These are phyloP conservation scores for Drosophila orena DNA, from an alignment of 1,140 invertebrate genomes.

Conservation along the genomic window DNA sequence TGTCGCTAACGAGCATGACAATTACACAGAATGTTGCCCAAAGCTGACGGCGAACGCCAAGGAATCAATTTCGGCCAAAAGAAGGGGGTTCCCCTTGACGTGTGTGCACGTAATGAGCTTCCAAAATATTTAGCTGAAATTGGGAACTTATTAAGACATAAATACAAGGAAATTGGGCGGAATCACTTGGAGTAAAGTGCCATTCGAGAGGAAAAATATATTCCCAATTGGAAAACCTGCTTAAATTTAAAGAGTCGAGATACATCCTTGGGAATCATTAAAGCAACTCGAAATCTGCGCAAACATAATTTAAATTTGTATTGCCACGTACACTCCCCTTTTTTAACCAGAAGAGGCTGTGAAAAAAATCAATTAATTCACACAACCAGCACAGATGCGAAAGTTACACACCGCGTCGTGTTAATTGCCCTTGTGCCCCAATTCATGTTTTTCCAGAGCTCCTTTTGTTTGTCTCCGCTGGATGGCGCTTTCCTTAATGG, in stretches of 20 bases:
- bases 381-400: slow-evolving; percentile 33
- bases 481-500: slow-evolving; percentile 60
- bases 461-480: slow-evolving; percentile 27
- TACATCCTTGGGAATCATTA: not conserved
- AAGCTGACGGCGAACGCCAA: slow-evolving; percentile 29
- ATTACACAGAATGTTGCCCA: slow-evolving; percentile 30
- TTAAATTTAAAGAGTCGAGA: not conserved
- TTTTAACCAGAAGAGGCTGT: not conserved
- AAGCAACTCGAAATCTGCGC: slow-evolving; percentile 21
- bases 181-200: not conserved
- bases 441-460: slow-evolving; percentile 10
- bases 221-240: too few relatives aligned
- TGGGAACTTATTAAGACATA: not conserved
- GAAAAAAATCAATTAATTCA: slow-evolving; percentile 36
- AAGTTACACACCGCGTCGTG: slow-evolving; percentile 38
- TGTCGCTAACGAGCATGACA: slow-evolving; percentile 27
- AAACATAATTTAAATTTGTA: slow-evolving; percentile 36
- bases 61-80: slow-evolving; percentile 16
- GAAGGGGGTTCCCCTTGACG: not conserved
- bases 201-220: too few relatives aligned
- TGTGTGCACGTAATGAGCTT: not conserved
- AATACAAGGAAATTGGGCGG: too few relatives aligned
- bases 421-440: slow-evolving; percentile 50
- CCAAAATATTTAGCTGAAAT: not conserved
- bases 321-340: slow-evolving; percentile 7